These are phyloP conservation scores for Mionectes olivaceus DNA, from an alignment of 2,797 vertebrate species.

Conservation along the genomic window DNA sequence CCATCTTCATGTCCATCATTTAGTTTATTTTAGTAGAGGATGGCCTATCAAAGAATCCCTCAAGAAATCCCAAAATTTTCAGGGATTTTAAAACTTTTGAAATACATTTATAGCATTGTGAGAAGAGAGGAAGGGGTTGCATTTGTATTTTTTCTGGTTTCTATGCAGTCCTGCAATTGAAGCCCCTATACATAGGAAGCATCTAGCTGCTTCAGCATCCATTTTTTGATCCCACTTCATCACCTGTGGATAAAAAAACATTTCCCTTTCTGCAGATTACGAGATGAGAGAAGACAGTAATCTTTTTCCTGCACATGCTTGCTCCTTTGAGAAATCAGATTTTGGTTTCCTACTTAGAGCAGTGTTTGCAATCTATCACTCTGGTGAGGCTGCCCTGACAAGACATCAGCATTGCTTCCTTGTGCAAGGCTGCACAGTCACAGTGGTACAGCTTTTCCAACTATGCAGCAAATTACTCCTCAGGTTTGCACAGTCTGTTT, in stretches of 20 bases:
- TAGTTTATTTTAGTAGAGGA: background rate
- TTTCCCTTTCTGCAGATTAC: background rate
- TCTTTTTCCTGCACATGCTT: background rate
- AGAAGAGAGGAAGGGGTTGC: background rate
- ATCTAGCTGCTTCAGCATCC: background rate
- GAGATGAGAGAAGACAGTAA: background rate
- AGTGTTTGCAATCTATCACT: constrained; percentile 3
- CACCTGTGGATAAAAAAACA: background rate
- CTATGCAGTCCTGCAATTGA: background rate
- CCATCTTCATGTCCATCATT: background rate
- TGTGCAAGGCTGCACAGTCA: background rate
- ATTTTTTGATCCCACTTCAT: background rate
- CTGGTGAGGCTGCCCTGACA: background rate
- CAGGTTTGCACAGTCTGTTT: background rate
- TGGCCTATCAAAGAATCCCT: background rate
- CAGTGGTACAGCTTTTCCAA: background rate
- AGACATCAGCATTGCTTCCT: background rate
- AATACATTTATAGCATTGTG: background rate
- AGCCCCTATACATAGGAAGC: background rate
- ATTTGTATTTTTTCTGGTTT: background rate
- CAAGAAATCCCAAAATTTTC: background rate
- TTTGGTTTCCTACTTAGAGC: background rate
- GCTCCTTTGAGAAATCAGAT: constrained; percentile 44
- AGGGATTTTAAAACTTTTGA: background rate
- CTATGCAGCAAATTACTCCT: background rate